Evolutionary conservation across 2,888 invertebrate species (phyloP).

Genomic region (Odontomyia ornata): DNA sequence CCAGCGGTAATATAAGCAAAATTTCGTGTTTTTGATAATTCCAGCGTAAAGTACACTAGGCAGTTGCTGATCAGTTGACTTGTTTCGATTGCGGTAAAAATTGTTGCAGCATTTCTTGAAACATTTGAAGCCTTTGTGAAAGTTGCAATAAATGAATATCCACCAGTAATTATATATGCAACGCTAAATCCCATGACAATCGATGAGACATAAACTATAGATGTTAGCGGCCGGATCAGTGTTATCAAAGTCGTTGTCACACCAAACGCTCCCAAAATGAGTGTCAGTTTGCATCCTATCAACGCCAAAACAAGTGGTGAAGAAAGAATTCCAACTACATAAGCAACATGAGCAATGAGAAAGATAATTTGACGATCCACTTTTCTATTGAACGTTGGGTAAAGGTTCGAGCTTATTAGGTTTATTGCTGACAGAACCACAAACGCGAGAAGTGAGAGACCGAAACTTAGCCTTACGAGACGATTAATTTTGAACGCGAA

Average conservation of each 20-base stretch:
- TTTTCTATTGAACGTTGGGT: slow-evolving; percentile 2
- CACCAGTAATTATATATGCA: slow-evolving; percentile 2
- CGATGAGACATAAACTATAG: neutral
- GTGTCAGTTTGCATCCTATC: neutral
- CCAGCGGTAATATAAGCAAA: neutral
- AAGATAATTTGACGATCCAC: neutral
- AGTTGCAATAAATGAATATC: neutral
- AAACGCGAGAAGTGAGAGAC: slow-evolving; percentile 7
- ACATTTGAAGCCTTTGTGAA: neutral
- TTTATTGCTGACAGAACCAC: slow-evolving; percentile 14
- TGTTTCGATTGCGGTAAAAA: slow-evolving; percentile 4
- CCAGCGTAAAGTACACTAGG: neutral
- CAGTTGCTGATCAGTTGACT: slow-evolving; percentile 11
- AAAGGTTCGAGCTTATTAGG: slow-evolving; percentile 3
- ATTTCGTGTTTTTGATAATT: neutral
- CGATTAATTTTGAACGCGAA: slow-evolving; percentile 6
- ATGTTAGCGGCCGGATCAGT: neutral
- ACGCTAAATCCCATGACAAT: neutral
- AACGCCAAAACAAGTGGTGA: neutral
- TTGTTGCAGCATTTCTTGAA: neutral
- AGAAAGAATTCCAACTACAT: neutral
- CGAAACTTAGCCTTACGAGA: neutral
- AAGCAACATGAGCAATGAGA: slow-evolving; percentile 7
- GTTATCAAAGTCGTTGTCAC: neutral
- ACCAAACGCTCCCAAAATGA: neutral